Percentiles rank a stretch among this genome's conserved stretches.
These are phyloP conservation scores for Paguma larvata DNA, from an alignment of 2,797 vertebrate species.

Conservation along the genomic window DNA sequence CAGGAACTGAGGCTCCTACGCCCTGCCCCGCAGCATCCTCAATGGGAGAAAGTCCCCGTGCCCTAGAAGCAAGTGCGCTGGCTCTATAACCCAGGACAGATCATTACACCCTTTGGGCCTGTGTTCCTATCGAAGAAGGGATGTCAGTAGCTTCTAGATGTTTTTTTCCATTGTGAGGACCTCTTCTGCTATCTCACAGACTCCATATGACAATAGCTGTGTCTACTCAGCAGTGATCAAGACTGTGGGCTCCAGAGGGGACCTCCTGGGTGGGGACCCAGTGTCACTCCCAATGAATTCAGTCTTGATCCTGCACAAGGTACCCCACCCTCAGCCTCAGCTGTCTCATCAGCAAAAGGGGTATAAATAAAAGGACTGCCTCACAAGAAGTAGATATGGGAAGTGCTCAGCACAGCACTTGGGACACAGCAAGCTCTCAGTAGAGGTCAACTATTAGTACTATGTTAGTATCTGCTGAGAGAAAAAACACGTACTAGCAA, in stretches of 20 bases:
- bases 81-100: not conserved
- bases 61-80: not conserved
- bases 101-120: not conserved
- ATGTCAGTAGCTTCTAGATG: not conserved
- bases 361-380: not conserved
- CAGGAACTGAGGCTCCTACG: not conserved
- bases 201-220: not conserved
- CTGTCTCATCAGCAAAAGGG: not conserved
- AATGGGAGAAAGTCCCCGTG: not conserved
- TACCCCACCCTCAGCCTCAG: not conserved
- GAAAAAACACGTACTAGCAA: constrained; percentile 37
- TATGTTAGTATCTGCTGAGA: constrained; percentile 36
- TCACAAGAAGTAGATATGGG: not conserved
- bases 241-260: accelerated
- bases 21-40: not conserved
- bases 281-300: too few species aligned
- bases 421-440: not conserved
- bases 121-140: not conserved
- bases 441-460: not conserved
- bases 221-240: too few species aligned
- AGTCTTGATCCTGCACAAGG: not conserved
- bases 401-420: not conserved
- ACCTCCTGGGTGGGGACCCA: not conserved
- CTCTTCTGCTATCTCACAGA: not conserved
- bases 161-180: not conserved